These are phyloP conservation scores for Amphimallon solstitiale DNA, from an alignment of 2,888 invertebrate genomes.

Conservation along the genomic window DNA sequence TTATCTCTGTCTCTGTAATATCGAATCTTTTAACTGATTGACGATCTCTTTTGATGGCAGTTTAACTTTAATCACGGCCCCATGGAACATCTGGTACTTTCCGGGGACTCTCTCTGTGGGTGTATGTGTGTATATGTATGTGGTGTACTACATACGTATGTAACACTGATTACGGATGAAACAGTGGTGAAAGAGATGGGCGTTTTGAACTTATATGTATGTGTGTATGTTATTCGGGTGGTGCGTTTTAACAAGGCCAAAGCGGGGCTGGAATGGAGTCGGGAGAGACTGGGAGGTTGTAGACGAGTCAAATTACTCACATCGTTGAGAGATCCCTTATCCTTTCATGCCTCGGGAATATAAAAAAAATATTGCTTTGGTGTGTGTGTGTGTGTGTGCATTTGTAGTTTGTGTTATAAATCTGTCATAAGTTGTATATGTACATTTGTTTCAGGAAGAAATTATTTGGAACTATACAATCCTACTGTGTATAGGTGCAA, in stretches of 20 bases:
- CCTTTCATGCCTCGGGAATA: no score
- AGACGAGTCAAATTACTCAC: conserved; percentile 58
- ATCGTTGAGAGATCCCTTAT: no score
- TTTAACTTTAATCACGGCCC: conserved; percentile 63
- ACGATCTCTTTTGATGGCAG: conserved; percentile 60
- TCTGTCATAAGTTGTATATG: no score
- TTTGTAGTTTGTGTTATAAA: not conserved
- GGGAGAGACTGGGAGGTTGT: no score
- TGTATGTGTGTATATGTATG: no score
- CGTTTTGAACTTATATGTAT: conserved; percentile 53
- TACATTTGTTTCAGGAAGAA: no score
- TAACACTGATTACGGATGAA: conserved; percentile 44
- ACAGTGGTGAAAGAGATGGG: conserved; percentile 46
- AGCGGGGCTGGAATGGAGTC: conserved; percentile 3
- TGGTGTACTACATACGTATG: no score
- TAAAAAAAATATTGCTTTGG: no score
- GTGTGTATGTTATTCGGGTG: conserved; percentile 46
- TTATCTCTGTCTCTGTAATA: conserved; percentile 58
- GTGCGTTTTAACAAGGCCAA: conserved; percentile 43
- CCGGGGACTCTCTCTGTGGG: conserved; percentile 54
- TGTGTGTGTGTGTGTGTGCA: not conserved
- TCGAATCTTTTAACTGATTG: conserved; percentile 58
- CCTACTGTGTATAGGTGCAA: no score
- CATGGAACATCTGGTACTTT: conserved; percentile 61
- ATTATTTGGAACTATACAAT: no score